Conservation (phyloP, 2,888 invertebrate genomes). For the Baccha elongata region DNA sequence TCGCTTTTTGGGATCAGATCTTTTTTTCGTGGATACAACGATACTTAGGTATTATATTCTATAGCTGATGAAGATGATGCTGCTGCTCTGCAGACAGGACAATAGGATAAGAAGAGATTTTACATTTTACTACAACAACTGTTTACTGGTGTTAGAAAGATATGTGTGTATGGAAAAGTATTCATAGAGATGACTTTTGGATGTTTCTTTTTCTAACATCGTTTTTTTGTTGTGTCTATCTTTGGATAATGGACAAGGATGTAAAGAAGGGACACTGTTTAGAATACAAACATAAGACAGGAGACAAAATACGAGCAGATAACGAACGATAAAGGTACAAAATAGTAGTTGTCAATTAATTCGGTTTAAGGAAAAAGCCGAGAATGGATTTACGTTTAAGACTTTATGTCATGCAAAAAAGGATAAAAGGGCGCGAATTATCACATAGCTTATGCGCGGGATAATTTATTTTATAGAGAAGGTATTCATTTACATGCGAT, state of each 20-base stretch:
- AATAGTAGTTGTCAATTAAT: conserved; percentile 72
- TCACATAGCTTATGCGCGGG: neutral
- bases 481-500: too few species aligned
- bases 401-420: neutral
- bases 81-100: conserved; percentile 58
- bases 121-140: conserved; percentile 59
- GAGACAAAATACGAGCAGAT: conserved; percentile 45
- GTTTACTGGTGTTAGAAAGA: conserved; percentile 48
- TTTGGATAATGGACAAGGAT: conserved; percentile 62
- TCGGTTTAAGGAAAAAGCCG: conserved; percentile 45
- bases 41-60: too few species aligned
- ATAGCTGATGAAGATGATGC: conserved; percentile 24
- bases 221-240: conserved; percentile 31
- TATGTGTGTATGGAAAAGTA: neutral
- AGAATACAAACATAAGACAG: conserved; percentile 50
- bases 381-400: conserved; percentile 45
- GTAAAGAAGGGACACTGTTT: conserved; percentile 51
- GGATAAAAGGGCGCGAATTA: neutral
- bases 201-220: conserved; percentile 40
- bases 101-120: conserved; percentile 61
- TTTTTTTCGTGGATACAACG: conserved; percentile 68
- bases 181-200: conserved; percentile 56
- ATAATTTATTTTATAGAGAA: too few species aligned
- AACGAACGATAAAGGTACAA: conserved; percentile 69
- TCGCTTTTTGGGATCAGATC: conserved; percentile 73